These are phyloP conservation scores for Cotesia typhae DNA, from an alignment of 1,140 invertebrate species.

Conservation along the genomic window DNA sequence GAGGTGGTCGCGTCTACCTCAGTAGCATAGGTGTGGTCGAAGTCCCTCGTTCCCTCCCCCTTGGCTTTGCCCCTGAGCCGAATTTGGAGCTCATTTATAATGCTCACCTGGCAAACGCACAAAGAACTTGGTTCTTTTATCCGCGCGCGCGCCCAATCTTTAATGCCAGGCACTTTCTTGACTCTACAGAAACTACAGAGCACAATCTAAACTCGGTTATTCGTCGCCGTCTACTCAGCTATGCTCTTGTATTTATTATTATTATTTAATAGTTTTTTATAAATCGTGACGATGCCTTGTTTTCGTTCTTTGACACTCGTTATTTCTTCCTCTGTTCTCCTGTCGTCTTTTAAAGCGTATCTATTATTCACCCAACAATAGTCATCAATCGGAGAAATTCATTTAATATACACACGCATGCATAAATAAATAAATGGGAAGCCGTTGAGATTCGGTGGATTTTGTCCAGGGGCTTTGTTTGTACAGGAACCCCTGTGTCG, in stretches of 20 bases:
- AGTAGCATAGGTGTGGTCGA: slow-evolving; percentile 61
- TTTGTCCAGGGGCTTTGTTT: no score
- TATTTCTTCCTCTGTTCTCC: slow-evolving; percentile 27
- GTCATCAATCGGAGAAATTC: slow-evolving; percentile 17
- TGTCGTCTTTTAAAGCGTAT: neutral
- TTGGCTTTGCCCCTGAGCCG: slow-evolving; percentile 29
- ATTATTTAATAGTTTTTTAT: neutral
- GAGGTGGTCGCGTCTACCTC: slow-evolving; percentile 53
- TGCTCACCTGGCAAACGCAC: slow-evolving; percentile 61
- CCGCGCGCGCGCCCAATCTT: slow-evolving; percentile 43
- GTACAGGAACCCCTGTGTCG: no score
- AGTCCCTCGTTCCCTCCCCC: slow-evolving; percentile 29
- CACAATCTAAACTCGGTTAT: slow-evolving; percentile 6
- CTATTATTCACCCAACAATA: slow-evolving; percentile 12
- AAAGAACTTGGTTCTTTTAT: slow-evolving; percentile 58
- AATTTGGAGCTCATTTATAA: slow-evolving; percentile 61
- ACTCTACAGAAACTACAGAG: slow-evolving; percentile 19
- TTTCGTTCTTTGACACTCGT: slow-evolving; percentile 27
- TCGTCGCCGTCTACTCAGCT: slow-evolving; percentile 34
- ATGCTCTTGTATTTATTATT: slow-evolving; percentile 22
- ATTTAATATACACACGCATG: slow-evolving; percentile 1
- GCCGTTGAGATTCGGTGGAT: no score
- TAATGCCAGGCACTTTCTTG: slow-evolving; percentile 43
- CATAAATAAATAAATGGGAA: no score
- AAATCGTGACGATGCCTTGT: slow-evolving; percentile 22